Percentiles rank a stretch among this genome's conserved stretches.
Conservation (phyloP, 2,797 vertebrate species). For the Propithecus perrieri region DNA sequence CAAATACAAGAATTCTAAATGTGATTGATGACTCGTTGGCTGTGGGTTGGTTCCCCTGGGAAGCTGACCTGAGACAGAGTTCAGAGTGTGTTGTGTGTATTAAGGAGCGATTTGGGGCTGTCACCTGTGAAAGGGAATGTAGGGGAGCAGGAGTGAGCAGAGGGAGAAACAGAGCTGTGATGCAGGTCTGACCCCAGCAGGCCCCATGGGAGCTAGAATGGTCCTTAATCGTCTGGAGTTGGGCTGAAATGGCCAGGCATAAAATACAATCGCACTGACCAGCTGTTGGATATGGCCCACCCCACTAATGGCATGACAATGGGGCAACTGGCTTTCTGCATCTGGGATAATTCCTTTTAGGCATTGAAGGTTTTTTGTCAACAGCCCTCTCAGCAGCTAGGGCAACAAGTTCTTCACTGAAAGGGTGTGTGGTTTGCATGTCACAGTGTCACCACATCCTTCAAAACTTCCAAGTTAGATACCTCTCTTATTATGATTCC, state of each 20-base stretch:
- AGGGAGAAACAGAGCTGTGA: not conserved
- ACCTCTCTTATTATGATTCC: not conserved
- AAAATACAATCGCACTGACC: not conserved
- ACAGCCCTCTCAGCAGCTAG: not conserved
- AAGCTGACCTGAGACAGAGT: not conserved
- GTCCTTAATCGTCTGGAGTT: not conserved
- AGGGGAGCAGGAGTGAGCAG: not conserved
- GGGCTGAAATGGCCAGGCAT: not conserved
- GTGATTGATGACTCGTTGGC: not conserved
- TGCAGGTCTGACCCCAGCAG: not conserved
- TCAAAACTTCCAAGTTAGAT: not conserved
- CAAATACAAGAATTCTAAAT: not conserved
- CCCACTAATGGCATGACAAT: not conserved
- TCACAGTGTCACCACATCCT: not conserved
- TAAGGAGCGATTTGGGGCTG: not conserved
- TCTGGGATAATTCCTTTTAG: not conserved
- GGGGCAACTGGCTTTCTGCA: not conserved
- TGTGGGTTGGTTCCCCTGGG: not conserved
- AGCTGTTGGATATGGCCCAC: too few species aligned
- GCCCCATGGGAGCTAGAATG: not conserved
- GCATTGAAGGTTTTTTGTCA: not conserved
- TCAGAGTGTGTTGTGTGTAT: accelerated
- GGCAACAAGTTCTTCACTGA: not conserved
- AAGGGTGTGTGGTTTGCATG: not conserved
- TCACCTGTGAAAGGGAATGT: not conserved